phyloP scores from a whole-genome alignment of 2,888 invertebrate species.

The Epirrhoe tristata region DNA sequence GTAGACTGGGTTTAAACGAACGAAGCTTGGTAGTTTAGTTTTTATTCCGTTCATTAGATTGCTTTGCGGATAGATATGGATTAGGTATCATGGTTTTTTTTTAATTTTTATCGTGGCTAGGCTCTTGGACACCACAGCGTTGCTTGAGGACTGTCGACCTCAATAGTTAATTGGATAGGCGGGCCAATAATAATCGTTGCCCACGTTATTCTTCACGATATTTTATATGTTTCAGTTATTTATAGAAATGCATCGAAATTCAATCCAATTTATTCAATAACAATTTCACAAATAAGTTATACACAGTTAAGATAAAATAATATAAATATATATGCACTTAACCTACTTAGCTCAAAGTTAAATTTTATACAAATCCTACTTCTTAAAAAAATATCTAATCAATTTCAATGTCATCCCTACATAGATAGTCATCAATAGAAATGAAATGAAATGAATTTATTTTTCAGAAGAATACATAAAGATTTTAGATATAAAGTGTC shows the following conservation, averaged over 20 bases:
- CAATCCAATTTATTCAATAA: no score
- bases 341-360: no score
- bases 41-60: slow-evolving; percentile 20
- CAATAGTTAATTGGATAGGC: slow-evolving; percentile 47
- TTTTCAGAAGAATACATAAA: no score
- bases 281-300: no score
- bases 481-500: no score
- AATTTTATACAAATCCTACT: no score
- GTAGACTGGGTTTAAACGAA: slow-evolving; percentile 61
- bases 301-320: no score
- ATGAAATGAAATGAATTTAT: no score
- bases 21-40: slow-evolving; percentile 20
- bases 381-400: no score
- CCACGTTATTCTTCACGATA: slow-evolving; percentile 17
- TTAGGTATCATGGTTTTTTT: slow-evolving; percentile 3
- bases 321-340: no score
- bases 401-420: no score
- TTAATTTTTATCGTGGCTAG: neutral
- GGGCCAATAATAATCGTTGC: slow-evolving; percentile 26
- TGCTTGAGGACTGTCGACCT: slow-evolving; percentile 42
- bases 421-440: no score
- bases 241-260: neutral
- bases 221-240: slow-evolving; percentile 10
- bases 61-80: slow-evolving; percentile 20
- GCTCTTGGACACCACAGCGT: slow-evolving; percentile 30